Base-by-base conservation (phyloP, 2,888 invertebrate species). In the Eupithecia pulchellata region DNA sequence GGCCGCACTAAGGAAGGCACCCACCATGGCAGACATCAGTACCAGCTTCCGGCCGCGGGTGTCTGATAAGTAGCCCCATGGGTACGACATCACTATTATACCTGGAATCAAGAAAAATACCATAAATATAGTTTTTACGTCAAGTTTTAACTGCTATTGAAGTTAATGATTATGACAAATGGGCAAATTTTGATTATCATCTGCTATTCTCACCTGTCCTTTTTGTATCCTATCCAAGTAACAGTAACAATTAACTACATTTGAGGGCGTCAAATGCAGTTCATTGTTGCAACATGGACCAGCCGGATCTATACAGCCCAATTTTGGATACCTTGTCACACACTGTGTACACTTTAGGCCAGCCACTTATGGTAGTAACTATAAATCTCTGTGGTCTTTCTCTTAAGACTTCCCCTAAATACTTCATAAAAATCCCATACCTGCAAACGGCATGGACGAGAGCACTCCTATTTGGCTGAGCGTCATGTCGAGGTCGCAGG, bases 361-460 rank as follows among this genome's bases (percentile, higher is more conserved):
- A 30, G 30, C 34, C 34, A 34, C 34, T 11, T 34, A 5, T 11
- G 34, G 8, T 34, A 9, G 34, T 11, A 11, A 34, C 9, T 34
- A 34, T 11, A 8, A 42, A n/a, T 17, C 5, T n/a, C 42, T 42
- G 2, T 42, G 6, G 1, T 20, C 2, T 8, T 20, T 47, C 2
- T n/a, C 42, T 42, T 42, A 2, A 47, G 29, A 57, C 17, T 57
- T 14, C 17, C 58, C 32, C 4, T 32, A n/a, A 60, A n/a, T n/a
- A n/a, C n/a, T n/a, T n/a, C n/a, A n/a, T 0, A 1, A 32, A 8
- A 17, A 58, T 9, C 4, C n/a, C 32, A 32, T 77, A 95, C 95
- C 95, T 80, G 93, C 92, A 79, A 95, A 95, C 17, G 95, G 91
- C 93, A 95, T 95, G 2, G 95, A 95, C 30, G 95, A 93, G 36